phyloP scores from a whole-genome alignment of 2,888 invertebrate genomes.

The Cephus nigrinus region DNA sequence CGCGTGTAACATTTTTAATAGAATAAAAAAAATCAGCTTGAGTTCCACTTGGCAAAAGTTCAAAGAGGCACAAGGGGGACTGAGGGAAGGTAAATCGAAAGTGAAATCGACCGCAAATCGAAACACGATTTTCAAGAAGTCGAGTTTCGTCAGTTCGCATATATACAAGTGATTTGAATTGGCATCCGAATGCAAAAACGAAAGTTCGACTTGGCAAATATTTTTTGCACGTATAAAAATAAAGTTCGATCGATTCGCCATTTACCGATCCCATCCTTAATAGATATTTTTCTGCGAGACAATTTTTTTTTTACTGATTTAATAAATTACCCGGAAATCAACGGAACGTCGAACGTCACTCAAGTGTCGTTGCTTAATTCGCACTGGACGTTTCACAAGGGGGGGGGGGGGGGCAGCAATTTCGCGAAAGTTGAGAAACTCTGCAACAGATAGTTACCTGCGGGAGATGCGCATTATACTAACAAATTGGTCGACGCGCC shows the following conservation, averaged over 20 bases:
- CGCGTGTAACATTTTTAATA: neutral
- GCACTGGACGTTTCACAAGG: neutral
- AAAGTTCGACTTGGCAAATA: neutral
- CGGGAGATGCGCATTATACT: slow-evolving; percentile 11
- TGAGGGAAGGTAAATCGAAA: slow-evolving; percentile 12
- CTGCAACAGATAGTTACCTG: slow-evolving; percentile 1
- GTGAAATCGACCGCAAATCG: slow-evolving; percentile 9
- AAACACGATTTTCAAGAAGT: neutral
- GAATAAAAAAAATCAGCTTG: neutral
- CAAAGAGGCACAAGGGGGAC: neutral
- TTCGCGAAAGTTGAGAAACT: neutral
- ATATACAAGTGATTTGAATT: neutral
- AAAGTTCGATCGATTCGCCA: too few relatives aligned
- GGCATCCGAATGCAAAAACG: neutral
- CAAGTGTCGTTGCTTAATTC: neutral
- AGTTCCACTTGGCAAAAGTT: neutral
- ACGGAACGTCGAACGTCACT: neutral
- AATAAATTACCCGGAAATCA: neutral
- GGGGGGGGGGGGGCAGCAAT: neutral
- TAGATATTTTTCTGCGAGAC: neutral
- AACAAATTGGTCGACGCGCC: slow-evolving; percentile 19
- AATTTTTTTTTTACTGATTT: neutral
- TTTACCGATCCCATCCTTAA: neutral
- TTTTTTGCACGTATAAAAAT: neutral
- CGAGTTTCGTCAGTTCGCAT: neutral